A percentile compares a stretch with the other conserved stretches of the same genome.
Conservation (phyloP, 2,797 vertebrate species). For the Smutsia temminckii region DNA sequence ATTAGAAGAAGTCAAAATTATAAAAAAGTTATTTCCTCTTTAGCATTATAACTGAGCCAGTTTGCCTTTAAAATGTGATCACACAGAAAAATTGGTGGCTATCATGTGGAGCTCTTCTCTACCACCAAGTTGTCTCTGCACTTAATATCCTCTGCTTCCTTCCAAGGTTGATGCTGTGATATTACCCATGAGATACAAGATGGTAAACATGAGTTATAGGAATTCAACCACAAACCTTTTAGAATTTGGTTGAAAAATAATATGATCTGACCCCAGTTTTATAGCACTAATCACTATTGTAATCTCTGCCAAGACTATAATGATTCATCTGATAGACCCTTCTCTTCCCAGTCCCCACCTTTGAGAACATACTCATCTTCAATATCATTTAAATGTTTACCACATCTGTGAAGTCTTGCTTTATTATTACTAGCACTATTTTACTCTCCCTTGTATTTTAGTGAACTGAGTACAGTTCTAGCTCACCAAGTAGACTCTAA, state of each 20-base stretch:
- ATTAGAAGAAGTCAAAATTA: not conserved
- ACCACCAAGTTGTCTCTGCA: not conserved
- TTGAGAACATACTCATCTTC: not conserved
- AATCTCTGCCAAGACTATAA: not conserved
- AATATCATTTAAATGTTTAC: not conserved
- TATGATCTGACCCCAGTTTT: not conserved
- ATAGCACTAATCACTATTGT: not conserved
- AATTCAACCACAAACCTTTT: not conserved
- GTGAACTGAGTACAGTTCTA: not conserved
- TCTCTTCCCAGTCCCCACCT: not conserved
- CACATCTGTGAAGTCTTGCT: not conserved
- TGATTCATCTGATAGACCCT: not conserved
- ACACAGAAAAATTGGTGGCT: not conserved
- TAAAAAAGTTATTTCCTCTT: not conserved
- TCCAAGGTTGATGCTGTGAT: not conserved
- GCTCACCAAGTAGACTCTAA: not conserved
- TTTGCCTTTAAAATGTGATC: not conserved
- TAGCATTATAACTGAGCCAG: not conserved
- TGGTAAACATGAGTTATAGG: not conserved
- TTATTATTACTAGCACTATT: not conserved
- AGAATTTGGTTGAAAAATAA: not conserved
- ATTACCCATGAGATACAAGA: not conserved
- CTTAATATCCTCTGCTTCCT: not conserved
- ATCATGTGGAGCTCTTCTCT: not conserved
- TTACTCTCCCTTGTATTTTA: not conserved